These are phyloP conservation scores for Atta texana DNA, from an alignment of 1,140 invertebrate genomes.

Conservation along the genomic window DNA sequence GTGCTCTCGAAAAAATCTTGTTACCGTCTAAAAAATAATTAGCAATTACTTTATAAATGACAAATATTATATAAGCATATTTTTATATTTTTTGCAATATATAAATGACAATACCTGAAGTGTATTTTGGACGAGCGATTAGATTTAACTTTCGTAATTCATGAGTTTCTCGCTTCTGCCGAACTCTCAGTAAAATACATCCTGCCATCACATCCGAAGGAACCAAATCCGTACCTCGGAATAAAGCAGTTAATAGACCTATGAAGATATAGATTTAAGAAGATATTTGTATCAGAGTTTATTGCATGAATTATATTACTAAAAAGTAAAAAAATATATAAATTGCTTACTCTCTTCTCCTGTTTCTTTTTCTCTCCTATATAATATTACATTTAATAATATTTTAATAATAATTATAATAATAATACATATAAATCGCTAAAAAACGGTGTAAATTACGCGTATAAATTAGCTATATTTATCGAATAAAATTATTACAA, in stretches of 20 bases:
- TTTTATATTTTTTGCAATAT: not conserved
- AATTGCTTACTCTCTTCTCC: not conserved
- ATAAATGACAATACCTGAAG: slow-evolving; percentile 85
- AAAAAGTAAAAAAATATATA: not conserved
- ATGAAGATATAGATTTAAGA: not conserved
- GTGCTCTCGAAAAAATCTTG: slow-evolving; percentile 88
- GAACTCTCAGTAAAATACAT: slow-evolving; percentile 91
- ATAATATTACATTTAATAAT: not conserved
- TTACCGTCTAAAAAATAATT: slow-evolving; percentile 19
- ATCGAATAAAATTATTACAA: slow-evolving; percentile 4
- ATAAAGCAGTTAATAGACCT: slow-evolving; percentile 91
- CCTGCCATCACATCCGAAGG: slow-evolving; percentile 96
- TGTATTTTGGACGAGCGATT: slow-evolving; percentile 89
- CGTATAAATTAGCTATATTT: not conserved
- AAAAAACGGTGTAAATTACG: not conserved
- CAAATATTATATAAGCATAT: not conserved
- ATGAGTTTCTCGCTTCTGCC: slow-evolving; percentile 90
- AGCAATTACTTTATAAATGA: slow-evolving; percentile 31
- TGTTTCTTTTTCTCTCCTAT: not conserved
- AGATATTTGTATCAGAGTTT: slow-evolving; percentile 5
- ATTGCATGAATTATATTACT: not conserved
- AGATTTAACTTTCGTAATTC: slow-evolving; percentile 90
- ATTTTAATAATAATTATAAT: not conserved
- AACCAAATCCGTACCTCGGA: slow-evolving; percentile 94
- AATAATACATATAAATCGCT: not conserved